Evolutionary conservation across 2,797 vertebrate genomes (phyloP).

Genomic region (Gobionotothen gibberifrons): DNA sequence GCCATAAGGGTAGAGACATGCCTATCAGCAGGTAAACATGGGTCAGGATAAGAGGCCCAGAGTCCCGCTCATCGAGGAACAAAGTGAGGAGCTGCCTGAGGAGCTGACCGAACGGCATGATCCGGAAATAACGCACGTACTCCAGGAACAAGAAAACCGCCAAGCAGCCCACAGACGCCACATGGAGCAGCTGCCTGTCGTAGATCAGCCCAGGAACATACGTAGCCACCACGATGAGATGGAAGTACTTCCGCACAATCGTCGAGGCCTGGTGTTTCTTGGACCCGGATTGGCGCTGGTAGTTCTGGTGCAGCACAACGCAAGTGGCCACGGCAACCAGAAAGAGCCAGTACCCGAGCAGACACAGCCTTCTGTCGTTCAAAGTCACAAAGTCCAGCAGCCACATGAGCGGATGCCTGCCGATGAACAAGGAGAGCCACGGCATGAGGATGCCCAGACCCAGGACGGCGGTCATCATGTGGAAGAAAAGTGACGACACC

Average conservation of each 20-base stretch:
- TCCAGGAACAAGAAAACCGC: conserved; percentile 91
- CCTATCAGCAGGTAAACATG: conserved; percentile 96
- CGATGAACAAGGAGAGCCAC: conserved; percentile 94
- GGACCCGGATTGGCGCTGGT: conserved; percentile 85
- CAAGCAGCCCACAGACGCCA: conserved; percentile 91
- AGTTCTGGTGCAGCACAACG: conserved; percentile 92
- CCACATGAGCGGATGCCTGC: conserved; percentile 93
- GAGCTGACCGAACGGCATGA: conserved; percentile 91
- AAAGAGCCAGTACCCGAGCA: conserved; percentile 91
- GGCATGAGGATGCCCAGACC: conserved; percentile 93
- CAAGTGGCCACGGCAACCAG: conserved; percentile 86
- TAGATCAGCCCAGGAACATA: conserved; percentile 93
- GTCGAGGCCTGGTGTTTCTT: conserved; percentile 96
- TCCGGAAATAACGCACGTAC: conserved; percentile 93
- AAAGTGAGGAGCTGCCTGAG: conserved; percentile 90
- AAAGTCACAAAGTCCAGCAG: conserved; percentile 91
- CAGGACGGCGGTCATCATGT: conserved; percentile 94
- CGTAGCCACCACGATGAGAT: conserved; percentile 94
- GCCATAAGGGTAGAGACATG: conserved; percentile 95
- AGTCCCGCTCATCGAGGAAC: conserved; percentile 96
- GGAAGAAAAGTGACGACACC: conserved; percentile 96
- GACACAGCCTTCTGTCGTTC: conserved; percentile 86
- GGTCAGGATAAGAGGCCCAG: conserved; percentile 94
- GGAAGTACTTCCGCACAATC: conserved; percentile 93
- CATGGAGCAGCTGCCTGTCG: conserved; percentile 90